phyloP scores from a whole-genome alignment of 2,113 vertebrate genomes.

The Protobothrops mucrosquamatus region DNA sequence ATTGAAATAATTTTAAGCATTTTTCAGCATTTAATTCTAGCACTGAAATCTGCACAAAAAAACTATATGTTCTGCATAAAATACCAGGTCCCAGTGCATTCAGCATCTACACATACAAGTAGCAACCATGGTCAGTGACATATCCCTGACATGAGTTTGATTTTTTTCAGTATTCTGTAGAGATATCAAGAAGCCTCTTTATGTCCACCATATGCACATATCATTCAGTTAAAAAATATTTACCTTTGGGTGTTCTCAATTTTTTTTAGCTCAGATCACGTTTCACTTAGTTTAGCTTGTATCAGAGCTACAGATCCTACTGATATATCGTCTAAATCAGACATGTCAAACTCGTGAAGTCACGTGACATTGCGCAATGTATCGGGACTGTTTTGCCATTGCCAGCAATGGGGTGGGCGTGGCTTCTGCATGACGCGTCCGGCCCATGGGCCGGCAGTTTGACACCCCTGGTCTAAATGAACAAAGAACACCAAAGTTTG shows the following conservation, averaged over 20 bases:
- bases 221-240: not conserved
- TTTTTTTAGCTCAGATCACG: not conserved
- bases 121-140: not conserved
- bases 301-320: not conserved
- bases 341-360: no score
- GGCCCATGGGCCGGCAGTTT: no score
- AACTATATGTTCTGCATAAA: not conserved
- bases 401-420: no score
- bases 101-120: not conserved
- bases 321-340: not conserved
- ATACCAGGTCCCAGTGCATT: not conserved
- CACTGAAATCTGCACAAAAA: not conserved
- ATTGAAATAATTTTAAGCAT: not conserved
- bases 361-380: no score
- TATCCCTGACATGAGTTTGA: not conserved
- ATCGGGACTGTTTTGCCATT: no score
- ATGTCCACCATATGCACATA: not conserved
- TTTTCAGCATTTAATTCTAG: not conserved
- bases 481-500: not conserved
- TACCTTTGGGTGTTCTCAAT: not conserved
- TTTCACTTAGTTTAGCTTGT: not conserved
- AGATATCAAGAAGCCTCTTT: not conserved
- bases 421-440: no score
- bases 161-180: not conserved
- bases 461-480: not conserved